Conservation (phyloP, 2,113 vertebrate genomes). For the Perognathus longimembris region DNA sequence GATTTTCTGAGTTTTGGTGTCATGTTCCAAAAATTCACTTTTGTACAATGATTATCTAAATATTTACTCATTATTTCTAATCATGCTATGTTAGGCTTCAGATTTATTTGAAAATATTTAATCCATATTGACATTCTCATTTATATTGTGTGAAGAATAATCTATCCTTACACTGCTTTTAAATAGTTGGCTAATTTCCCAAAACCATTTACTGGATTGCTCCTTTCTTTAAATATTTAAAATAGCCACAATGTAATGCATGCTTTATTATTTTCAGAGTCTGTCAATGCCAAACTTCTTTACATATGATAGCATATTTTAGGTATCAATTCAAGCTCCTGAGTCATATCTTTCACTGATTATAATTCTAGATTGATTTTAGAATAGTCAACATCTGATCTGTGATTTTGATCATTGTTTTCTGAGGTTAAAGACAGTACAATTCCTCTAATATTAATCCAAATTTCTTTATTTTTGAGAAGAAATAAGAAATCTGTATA, state of each 20-base stretch:
- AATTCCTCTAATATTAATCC: neutral
- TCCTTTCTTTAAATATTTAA: neutral
- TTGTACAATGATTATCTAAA: neutral
- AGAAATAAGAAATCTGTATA: neutral
- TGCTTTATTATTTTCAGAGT: neutral
- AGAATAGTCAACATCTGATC: neutral
- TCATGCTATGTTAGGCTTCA: neutral
- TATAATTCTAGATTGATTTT: neutral
- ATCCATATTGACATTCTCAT: neutral
- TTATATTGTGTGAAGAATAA: neutral
- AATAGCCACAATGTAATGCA: neutral
- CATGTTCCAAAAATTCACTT: neutral
- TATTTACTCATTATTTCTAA: neutral
- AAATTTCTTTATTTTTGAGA: neutral
- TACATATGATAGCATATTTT: neutral
- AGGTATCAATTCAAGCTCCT: neutral
- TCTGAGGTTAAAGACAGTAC: neutral
- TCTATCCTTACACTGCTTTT: neutral
- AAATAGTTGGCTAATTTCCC: neutral
- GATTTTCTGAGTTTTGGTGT: neutral
- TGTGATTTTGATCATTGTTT: neutral
- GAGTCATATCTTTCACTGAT: neutral
- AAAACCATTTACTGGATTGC: neutral
- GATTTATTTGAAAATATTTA: constrained; percentile 22
- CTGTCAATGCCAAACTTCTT: neutral